Conservation (phyloP, 2,113 vertebrate species). For the Melanerpes formicivorus region DNA sequence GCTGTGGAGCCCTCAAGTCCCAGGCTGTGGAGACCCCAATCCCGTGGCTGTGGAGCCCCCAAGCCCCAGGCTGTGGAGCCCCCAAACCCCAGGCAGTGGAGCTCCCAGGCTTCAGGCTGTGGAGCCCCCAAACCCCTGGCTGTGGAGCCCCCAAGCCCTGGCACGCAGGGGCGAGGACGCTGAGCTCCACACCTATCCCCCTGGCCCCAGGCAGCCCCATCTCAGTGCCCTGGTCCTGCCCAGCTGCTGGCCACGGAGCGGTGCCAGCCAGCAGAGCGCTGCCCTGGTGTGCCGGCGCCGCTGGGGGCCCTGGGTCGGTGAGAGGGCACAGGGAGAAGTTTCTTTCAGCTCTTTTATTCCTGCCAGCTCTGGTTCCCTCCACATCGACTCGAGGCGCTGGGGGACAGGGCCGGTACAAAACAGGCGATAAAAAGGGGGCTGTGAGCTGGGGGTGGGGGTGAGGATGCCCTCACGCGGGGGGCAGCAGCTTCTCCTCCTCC, state of each 20-base stretch:
- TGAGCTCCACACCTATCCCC: not conserved
- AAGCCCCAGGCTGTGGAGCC: no score
- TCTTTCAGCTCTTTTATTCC: conserved; percentile 12
- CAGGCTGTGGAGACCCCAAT: no score
- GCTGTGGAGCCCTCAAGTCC: not conserved
- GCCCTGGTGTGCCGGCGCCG: rapidly evolving
- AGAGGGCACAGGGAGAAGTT: not conserved
- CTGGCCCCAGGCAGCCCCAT: not conserved
- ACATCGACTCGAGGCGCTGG: conserved; percentile 27
- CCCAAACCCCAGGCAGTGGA: no score
- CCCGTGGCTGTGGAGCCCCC: no score
- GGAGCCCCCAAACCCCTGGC: no score
- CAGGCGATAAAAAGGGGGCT: not conserved
- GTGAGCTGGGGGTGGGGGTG: not conserved
- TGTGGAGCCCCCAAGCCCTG: not conserved
- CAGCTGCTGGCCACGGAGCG: rapidly evolving
- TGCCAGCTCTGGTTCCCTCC: not conserved
- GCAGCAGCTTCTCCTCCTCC: not conserved
- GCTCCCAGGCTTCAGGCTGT: no score
- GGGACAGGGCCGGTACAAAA: conserved; percentile 39
- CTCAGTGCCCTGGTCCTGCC: not conserved
- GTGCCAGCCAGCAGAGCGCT: not conserved
- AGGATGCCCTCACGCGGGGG: not conserved
- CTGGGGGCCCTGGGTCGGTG: rapidly evolving
- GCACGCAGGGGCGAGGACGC: not conserved